phyloP scores from a whole-genome alignment of 37 sponge, comb jelly and placozoan genomes.

The Cliona cf. orientalis region DNA sequence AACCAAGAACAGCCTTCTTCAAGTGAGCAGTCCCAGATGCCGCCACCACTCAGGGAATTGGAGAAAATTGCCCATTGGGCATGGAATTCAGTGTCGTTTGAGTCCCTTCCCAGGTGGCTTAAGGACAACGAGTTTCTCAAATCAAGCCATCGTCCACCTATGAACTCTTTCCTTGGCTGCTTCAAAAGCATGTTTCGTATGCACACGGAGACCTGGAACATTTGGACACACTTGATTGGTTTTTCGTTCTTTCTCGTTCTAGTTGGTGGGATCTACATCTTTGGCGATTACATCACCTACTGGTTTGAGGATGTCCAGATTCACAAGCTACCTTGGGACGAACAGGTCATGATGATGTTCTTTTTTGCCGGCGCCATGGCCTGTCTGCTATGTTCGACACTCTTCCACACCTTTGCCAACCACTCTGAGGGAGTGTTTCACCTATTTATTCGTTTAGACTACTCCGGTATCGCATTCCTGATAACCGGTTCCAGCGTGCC shows the following conservation, averaged over 20 bases:
- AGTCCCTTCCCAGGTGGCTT: constrained; percentile 89
- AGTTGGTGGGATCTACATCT: constrained; percentile 56
- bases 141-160: constrained; percentile 80
- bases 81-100: constrained; percentile 74
- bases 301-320: constrained; percentile 61
- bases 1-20: too few species aligned
- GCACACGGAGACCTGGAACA: constrained; percentile 97
- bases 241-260: constrained; percentile 75
- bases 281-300: constrained; percentile 58
- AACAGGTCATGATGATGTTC: constrained; percentile 70
- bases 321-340: constrained; percentile 73
- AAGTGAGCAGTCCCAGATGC: too few species aligned
- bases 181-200: constrained; percentile 84
- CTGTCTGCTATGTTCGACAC: constrained; percentile 81
- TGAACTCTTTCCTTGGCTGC: constrained; percentile 83
- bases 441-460: constrained; percentile 82
- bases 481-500: constrained; percentile 91
- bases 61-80: constrained; percentile 39
- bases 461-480: constrained; percentile 93
- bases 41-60: too few species aligned
- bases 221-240: constrained; percentile 98
- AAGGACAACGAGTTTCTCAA: constrained; percentile 91
- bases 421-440: constrained; percentile 76
- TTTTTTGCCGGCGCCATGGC: constrained; percentile 88
- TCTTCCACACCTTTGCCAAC: constrained; percentile 85